Conservation (phyloP, 2,797 vertebrate species). For the Babyrousa celebensis region DNA sequence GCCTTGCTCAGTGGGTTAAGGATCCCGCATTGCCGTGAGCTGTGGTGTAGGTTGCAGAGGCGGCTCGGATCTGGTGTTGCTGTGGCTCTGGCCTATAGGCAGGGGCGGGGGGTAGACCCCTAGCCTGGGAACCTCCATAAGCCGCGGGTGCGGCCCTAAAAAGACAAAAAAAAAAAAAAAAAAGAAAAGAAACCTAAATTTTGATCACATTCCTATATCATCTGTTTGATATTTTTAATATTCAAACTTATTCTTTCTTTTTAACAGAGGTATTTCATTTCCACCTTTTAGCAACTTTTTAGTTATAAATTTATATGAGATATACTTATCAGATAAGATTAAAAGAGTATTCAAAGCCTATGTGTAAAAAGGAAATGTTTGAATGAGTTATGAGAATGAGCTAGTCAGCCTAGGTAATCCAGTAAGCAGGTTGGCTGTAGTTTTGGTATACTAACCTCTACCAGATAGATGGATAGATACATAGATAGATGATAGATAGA, state of each 20-base stretch:
- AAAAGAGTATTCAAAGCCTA: slow-evolving; percentile 27
- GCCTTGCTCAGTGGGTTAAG: too few relatives aligned
- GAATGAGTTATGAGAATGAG: slow-evolving; percentile 31
- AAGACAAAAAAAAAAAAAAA: too few relatives aligned
- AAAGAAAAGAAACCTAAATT: slow-evolving; percentile 4
- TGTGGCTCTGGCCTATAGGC: too few relatives aligned
- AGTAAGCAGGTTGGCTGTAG: neutral
- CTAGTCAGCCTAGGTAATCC: neutral
- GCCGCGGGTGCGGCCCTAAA: too few relatives aligned
- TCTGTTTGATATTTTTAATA: neutral
- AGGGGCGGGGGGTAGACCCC: too few relatives aligned
- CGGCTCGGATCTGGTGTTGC: too few relatives aligned
- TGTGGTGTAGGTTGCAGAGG: too few relatives aligned
- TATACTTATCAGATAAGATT: neutral
- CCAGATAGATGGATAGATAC: neutral
- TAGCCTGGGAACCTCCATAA: too few relatives aligned
- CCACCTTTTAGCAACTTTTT: neutral
- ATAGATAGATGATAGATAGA: neutral
- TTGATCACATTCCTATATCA: slow-evolving; percentile 31
- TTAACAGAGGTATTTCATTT: slow-evolving; percentile 18
- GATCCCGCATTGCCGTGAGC: too few relatives aligned
- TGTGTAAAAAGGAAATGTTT: neutral
- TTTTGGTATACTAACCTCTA: neutral
- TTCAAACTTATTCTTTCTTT: slow-evolving; percentile 39
- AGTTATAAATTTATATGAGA: slow-evolving; percentile 56